Conservation (phyloP, 2,888 invertebrate species). For the Noctua janthe region DNA sequence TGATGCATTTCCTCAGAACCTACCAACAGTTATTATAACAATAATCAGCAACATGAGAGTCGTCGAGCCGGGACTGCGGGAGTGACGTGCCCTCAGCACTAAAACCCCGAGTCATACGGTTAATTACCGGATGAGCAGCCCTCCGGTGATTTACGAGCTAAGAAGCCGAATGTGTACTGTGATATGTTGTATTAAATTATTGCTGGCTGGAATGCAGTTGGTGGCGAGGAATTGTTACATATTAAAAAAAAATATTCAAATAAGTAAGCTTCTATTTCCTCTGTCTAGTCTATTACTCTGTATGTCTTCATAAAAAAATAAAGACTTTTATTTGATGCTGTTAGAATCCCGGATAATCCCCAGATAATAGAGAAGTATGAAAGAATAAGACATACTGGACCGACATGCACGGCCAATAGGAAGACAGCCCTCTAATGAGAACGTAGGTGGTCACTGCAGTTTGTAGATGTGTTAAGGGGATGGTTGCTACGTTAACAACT, state of each 20-base stretch:
- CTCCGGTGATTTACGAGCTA: conserved; percentile 78
- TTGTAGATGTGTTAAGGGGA: neutral
- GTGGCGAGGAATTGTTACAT: neutral
- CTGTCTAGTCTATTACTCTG: neutral
- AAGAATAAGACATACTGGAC: neutral
- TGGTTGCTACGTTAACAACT: neutral
- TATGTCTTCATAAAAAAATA: neutral
- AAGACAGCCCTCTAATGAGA: neutral
- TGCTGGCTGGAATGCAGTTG: conserved; percentile 53
- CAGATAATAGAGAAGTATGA: neutral
- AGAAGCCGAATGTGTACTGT: conserved; percentile 67
- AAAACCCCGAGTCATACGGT: conserved; percentile 77
- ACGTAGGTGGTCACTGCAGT: neutral
- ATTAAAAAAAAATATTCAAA: neutral
- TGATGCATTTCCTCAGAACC: conserved; percentile 1
- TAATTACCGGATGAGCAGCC: conserved; percentile 79
- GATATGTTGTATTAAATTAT: conserved; percentile 66
- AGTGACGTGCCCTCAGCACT: conserved; percentile 64
- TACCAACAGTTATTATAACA: conserved; percentile 42
- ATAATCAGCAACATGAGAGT: conserved; percentile 52
- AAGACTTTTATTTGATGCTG: neutral
- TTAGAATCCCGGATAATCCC: neutral
- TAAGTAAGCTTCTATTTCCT: neutral
- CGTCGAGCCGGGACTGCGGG: conserved; percentile 25
- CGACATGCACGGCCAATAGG: neutral